Evolutionary conservation across 2,888 invertebrate species (phyloP).

Genomic region (Thyatira batis): DNA sequence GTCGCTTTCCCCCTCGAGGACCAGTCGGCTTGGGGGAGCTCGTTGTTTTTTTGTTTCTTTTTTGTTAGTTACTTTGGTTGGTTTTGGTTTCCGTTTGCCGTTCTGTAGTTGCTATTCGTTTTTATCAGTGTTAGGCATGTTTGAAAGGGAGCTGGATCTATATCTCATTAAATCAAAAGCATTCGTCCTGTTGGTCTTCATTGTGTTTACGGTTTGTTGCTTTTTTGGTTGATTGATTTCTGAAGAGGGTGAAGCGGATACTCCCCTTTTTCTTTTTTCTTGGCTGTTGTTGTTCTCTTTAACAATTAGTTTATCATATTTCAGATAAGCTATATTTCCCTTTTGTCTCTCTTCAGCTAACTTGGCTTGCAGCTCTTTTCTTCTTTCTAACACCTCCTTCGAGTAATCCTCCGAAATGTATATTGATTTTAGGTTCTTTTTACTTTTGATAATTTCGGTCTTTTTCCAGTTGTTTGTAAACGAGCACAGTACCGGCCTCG

Average conservation of each 20-base stretch:
- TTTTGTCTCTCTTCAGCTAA: constrained; percentile 18
- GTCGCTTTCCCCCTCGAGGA: constrained; percentile 1
- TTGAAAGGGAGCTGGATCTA: constrained; percentile 25
- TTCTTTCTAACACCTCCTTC: constrained; percentile 26
- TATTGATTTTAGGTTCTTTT: constrained; percentile 3
- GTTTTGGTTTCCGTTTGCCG: constrained; percentile 7
- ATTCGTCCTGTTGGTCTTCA: constrained; percentile 19
- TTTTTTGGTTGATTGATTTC: constrained; percentile 11
- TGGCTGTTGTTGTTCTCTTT: constrained; percentile 15
- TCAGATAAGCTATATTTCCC: constrained; percentile 22
- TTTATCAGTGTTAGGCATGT: constrained; percentile 7
- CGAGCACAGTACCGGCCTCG: constrained; percentile 1
- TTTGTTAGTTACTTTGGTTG: constrained; percentile 4
- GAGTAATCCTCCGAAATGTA: constrained; percentile 28
- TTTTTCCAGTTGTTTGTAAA: constrained; percentile 1
- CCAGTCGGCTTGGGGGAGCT: constrained; percentile 1
- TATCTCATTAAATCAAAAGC: constrained; percentile 25
- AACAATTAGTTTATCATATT: constrained; percentile 28
- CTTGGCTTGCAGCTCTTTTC: constrained; percentile 19
- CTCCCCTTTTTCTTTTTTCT: constrained; percentile 24
- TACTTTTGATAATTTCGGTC: constrained; percentile 2
- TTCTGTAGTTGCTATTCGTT: constrained; percentile 30
- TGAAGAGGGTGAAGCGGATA: constrained; percentile 9
- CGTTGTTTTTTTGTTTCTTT: constrained; percentile 2
- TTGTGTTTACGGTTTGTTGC: constrained; percentile 15